A percentile compares a stretch with the other conserved stretches of the same genome.
Evolutionary conservation across 2,797 vertebrate genomes (phyloP).

Genomic region (Sternotherus odoratus): DNA sequence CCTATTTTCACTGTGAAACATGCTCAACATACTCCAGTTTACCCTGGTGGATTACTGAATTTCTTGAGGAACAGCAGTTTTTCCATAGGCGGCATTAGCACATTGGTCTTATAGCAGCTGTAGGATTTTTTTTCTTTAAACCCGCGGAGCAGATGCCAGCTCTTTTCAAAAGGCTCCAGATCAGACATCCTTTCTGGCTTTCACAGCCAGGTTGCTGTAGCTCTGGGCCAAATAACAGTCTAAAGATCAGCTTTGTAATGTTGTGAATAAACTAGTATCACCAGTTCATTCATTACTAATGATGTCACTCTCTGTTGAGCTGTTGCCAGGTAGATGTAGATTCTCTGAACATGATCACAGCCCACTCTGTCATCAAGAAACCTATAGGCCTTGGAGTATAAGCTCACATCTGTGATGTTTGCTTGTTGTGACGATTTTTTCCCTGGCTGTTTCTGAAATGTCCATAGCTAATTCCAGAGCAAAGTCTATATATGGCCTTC

Average conservation of each 20-base stretch:
- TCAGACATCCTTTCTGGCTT: neutral
- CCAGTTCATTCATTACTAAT: slow-evolving; percentile 4
- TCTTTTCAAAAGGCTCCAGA: neutral
- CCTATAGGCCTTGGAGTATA: neutral
- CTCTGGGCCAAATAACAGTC: slow-evolving; percentile 16
- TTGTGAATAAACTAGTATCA: neutral
- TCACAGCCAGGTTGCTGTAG: neutral
- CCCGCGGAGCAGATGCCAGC: slow-evolving; percentile 7
- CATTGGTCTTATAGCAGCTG: neutral
- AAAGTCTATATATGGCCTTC: neutral
- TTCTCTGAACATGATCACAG: neutral
- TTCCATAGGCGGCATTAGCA: neutral
- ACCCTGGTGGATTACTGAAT: neutral
- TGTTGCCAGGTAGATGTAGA: neutral
- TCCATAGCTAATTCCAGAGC: accelerated
- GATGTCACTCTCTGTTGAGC: neutral
- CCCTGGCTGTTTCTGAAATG: neutral
- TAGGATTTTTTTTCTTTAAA: neutral
- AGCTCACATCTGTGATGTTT: slow-evolving; percentile 10
- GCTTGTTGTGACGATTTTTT: slow-evolving; percentile 10
- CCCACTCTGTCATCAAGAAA: neutral
- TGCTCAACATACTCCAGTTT: neutral
- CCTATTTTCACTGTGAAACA: neutral
- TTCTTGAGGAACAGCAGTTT: neutral
- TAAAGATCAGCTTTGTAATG: slow-evolving; percentile 18